A percentile compares a stretch with the other conserved stretches of the same genome.
Evolutionary conservation across 2,797 vertebrate species (phyloP).

Genomic region (Margarornis squamiger): DNA sequence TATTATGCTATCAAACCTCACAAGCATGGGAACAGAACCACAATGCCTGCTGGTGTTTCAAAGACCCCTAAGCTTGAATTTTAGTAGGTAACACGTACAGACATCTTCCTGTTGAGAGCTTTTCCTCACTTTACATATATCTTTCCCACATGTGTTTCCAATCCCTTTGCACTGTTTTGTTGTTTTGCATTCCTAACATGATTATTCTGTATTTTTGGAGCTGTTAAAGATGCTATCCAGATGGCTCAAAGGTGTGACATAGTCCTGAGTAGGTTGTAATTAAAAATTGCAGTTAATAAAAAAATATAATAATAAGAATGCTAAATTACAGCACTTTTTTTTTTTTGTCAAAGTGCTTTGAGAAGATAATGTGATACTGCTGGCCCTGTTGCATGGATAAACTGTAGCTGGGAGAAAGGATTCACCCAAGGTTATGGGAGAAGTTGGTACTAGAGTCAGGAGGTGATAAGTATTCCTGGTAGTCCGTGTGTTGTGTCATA

Average conservation of each 20-base stretch:
- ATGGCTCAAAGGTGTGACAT: not conserved
- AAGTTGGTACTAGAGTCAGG: not conserved
- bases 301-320: not conserved
- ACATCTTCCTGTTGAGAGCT: not conserved
- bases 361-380: not conserved
- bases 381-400: not conserved
- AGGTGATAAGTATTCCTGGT: not conserved
- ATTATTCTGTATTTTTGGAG: not conserved
- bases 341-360: not conserved
- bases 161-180: not conserved
- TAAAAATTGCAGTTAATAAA: not conserved
- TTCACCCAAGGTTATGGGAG: not conserved
- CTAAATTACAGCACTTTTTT: not conserved
- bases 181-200: not conserved
- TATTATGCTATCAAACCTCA: not conserved
- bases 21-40: not conserved
- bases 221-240: not conserved
- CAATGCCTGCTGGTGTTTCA: not conserved
- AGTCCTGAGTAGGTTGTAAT: not conserved
- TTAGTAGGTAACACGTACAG: not conserved
- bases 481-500: not conserved
- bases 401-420: not conserved
- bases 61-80: slow-evolving; percentile 24
- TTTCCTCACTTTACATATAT: not conserved
- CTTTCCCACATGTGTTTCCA: not conserved